Conservation (phyloP, 2,888 invertebrate genomes). For the Endomychus coccineus region DNA sequence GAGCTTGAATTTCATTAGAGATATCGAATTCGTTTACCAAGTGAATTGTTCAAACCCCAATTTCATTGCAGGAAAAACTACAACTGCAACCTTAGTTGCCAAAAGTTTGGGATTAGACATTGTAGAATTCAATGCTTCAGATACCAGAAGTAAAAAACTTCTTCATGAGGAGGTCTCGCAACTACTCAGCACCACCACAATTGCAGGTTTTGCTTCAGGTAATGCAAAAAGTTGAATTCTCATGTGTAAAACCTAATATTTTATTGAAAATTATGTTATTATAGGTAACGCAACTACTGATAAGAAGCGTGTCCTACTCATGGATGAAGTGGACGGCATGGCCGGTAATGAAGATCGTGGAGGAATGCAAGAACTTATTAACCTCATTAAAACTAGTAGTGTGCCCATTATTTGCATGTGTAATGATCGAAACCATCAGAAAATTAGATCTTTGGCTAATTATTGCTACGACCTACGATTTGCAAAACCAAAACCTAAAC, state of each 20-base stretch:
- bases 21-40: too few relatives aligned
- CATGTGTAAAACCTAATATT: not conserved
- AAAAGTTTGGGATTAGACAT: slow-evolving; percentile 82
- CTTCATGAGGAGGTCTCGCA: slow-evolving; percentile 79
- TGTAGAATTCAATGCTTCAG: slow-evolving; percentile 96
- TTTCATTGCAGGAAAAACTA: slow-evolving; percentile 65
- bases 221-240: not conserved
- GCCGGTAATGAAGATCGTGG: slow-evolving; percentile 98
- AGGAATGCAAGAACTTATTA: slow-evolving; percentile 90
- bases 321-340: slow-evolving; percentile 99
- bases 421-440: slow-evolving; percentile 89
- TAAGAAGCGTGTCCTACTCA: slow-evolving; percentile 85
- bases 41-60: too few relatives aligned
- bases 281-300: slow-evolving; percentile 37
- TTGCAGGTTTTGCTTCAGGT: slow-evolving; percentile 65
- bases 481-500: slow-evolving; percentile 75
- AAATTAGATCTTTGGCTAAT: slow-evolving; percentile 87
- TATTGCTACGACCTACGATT: slow-evolving; percentile 92
- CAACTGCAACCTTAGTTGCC: slow-evolving; percentile 81
- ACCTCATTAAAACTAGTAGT: slow-evolving; percentile 78
- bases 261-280: too few relatives aligned
- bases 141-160: slow-evolving; percentile 83
- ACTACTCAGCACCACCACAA: slow-evolving; percentile 69
- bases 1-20: too few relatives aligned
- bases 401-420: slow-evolving; percentile 96